These are phyloP conservation scores for Masticophis lateralis DNA, from an alignment of 2,797 vertebrate species.

Conservation along the genomic window DNA sequence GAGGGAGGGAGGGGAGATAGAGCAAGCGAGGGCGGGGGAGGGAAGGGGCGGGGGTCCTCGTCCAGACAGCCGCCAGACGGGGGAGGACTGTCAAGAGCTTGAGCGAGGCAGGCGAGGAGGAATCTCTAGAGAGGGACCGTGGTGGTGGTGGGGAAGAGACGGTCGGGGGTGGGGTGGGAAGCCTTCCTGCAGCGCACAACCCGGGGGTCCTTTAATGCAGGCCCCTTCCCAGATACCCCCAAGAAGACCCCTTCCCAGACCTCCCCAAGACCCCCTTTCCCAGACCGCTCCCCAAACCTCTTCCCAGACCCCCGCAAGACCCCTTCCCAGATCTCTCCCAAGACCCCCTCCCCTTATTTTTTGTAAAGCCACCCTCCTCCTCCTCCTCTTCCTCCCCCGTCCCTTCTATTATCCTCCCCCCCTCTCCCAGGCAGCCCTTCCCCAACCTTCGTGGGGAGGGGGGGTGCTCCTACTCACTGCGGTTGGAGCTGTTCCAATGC, in stretches of 20 bases:
- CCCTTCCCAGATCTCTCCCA: neutral
- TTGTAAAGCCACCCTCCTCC: neutral
- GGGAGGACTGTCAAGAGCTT: neutral
- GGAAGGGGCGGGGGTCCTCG: neutral
- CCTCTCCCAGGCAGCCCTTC: neutral
- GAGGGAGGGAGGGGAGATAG: neutral
- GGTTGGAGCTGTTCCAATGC: conserved; percentile 94
- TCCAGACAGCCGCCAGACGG: conserved; percentile 32
- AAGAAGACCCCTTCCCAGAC: neutral
- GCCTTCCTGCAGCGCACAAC: neutral
- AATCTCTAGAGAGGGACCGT: too few species aligned
- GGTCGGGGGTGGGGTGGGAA: rapidly evolving
- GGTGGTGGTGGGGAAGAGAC: neutral
- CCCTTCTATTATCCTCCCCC: neutral
- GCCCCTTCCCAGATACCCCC: neutral
- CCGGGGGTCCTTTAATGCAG: neutral
- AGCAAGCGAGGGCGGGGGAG: neutral
- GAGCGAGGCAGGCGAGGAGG: neutral
- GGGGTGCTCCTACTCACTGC: conserved; percentile 78
- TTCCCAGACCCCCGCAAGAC: too few species aligned
- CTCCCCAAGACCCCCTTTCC: too few species aligned
- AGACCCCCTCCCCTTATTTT: neutral
- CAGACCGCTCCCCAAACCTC: too few species aligned
- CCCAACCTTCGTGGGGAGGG: neutral
- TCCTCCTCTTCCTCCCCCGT: neutral